phyloP scores from a whole-genome alignment of 2,113 vertebrate species.

The Climacteris rufus region DNA sequence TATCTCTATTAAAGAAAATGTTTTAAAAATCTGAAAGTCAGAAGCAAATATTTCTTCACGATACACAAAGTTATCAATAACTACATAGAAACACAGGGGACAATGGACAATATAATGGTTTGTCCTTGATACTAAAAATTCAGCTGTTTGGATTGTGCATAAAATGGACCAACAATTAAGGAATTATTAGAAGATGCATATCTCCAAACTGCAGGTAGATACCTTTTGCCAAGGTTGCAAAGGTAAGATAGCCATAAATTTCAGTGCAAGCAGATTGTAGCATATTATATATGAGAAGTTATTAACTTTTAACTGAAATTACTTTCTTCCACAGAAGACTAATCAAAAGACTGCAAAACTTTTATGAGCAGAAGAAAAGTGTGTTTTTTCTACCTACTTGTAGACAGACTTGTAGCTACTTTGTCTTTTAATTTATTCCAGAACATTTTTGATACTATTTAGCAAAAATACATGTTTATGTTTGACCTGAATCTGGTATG shows the following conservation, averaged over 20 bases:
- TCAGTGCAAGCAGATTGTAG: not conserved
- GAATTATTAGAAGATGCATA: not conserved
- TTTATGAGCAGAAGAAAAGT: not conserved
- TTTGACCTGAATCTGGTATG: not conserved
- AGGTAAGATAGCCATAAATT: not conserved
- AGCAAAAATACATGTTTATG: not conserved
- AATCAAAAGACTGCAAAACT: not conserved
- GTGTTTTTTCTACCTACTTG: not conserved
- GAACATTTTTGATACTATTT: not conserved
- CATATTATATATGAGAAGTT: not conserved
- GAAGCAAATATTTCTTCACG: not conserved
- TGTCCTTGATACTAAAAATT: not conserved
- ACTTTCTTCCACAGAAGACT: not conserved
- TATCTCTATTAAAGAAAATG: not conserved
- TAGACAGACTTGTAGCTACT: not conserved
- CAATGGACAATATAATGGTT: not conserved
- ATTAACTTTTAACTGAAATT: not conserved
- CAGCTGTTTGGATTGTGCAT: not conserved
- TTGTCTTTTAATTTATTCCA: not conserved
- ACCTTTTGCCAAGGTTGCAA: not conserved
- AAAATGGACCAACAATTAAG: not conserved
- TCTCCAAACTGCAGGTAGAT: not conserved
- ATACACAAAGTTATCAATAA: not conserved
- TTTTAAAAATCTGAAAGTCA: not conserved
- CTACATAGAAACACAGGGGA: not conserved